Conservation (phyloP, 1,140 invertebrate species). For the Camponotus pennsylvanicus region DNA sequence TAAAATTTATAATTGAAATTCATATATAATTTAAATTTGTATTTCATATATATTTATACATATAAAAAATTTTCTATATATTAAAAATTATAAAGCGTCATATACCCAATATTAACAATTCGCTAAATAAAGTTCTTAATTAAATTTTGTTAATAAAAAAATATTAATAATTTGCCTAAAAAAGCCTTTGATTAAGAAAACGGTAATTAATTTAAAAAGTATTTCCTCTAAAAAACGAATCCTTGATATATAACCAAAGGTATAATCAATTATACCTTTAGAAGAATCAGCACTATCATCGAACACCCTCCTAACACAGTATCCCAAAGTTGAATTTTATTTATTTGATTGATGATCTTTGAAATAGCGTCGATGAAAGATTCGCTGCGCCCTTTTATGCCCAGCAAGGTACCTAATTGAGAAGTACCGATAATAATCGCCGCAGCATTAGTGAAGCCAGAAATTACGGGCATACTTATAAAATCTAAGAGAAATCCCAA, state of each 20-base stretch:
- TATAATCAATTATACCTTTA: constrained; percentile 78
- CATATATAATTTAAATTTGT: too few relatives aligned
- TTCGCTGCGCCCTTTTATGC: constrained; percentile 83
- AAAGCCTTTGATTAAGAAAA: not conserved
- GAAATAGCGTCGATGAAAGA: constrained; percentile 83
- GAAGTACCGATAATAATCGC: constrained; percentile 89
- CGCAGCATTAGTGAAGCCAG: constrained; percentile 90
- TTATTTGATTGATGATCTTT: constrained; percentile 83
- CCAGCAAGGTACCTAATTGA: constrained; percentile 88
- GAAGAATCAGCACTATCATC: constrained; percentile 81
- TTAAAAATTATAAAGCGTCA: not conserved
- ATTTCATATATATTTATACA: too few relatives aligned
- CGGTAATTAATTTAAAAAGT: not conserved
- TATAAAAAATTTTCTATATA: too few relatives aligned
- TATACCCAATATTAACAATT: not conserved
- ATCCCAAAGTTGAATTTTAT: constrained; percentile 80
- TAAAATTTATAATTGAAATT: not conserved
- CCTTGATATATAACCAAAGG: not conserved
- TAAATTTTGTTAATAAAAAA: constrained; percentile 13
- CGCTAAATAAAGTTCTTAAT: not conserved
- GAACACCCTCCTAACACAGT: constrained; percentile 83
- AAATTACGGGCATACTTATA: constrained; percentile 89
- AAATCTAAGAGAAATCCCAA: constrained; percentile 87
- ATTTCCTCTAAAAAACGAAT: not conserved
- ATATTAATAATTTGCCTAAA: not conserved